These are phyloP conservation scores for Neolamprologus kungweensis DNA, from an alignment of 2,113 vertebrate genomes.

Conservation along the genomic window DNA sequence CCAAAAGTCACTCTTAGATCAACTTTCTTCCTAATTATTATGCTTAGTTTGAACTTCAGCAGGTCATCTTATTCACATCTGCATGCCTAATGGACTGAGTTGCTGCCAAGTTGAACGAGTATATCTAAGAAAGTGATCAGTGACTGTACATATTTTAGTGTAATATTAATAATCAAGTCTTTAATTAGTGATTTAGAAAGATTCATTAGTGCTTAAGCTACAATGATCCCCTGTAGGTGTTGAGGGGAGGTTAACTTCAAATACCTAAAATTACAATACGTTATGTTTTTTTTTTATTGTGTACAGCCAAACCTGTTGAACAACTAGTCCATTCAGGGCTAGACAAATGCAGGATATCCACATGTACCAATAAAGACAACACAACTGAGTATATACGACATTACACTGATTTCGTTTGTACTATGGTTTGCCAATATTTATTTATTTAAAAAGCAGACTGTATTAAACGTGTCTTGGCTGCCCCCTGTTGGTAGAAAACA, in stretches of 20 bases:
- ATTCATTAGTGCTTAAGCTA: not conserved
- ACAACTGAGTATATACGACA: not conserved
- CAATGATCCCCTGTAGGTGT: not conserved
- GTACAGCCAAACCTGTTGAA: not conserved
- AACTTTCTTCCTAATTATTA: not conserved
- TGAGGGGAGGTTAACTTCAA: not conserved
- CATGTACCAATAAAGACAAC: not conserved
- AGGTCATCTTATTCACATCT: not conserved
- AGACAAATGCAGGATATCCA: not conserved
- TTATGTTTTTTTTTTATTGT: not conserved
- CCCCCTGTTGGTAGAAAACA: conserved; percentile 9
- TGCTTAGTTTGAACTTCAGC: not conserved
- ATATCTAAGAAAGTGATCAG: not conserved
- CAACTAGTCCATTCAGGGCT: not conserved
- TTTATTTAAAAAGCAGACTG: not conserved
- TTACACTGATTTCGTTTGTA: not conserved
- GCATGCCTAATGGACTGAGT: not conserved
- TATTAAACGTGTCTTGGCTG: not conserved
- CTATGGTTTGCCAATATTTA: not conserved
- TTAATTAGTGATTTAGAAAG: not conserved
- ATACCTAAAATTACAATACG: not conserved
- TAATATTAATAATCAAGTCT: not conserved
- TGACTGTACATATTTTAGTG: not conserved
- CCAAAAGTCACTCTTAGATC: not conserved
- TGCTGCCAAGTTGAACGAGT: not conserved